Base-by-base conservation (phyloP, 2,113 vertebrate species). In the Amia ocellicauda region DNA sequence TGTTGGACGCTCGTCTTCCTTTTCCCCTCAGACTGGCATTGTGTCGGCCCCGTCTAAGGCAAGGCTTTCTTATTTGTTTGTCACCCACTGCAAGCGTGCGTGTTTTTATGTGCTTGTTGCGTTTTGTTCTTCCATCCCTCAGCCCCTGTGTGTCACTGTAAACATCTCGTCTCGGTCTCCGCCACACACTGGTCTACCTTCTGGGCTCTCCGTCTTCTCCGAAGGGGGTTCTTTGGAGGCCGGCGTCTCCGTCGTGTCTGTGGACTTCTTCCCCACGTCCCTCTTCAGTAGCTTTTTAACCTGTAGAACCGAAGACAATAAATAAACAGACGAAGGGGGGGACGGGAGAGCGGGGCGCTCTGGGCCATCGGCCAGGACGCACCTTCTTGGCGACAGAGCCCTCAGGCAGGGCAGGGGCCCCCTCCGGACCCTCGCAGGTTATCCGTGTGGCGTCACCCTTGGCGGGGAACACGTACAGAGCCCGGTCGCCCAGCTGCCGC, bases 311-410 rank as follows among this genome's bases (percentile, higher is more conserved):
- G 45, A 17, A 19, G 43, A 20, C 11, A 71, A 3, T 51, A 36
- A 3, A 14, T 31, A 45, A 43, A n/a, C 3, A 53, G 28, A 7
- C 47, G 4, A 47, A 58, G 27, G 10, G 11, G 27, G 22, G 14
- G 52, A 24, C 4, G 31, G 31, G 31, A 36, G 31, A 36, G 11
- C 5, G 5, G 11, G 31, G 11, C 31, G 5, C 31, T 11, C 5
- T 36, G 31, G 5, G 11, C 5, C 5, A 7, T 5, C 7, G 4
- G 8, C 28, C 66, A 53, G 60, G 40, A 56, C 84, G 60, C 76
- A 97, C 97, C 91, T 94, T 98, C 84, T 93, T 92, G 79, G 89
- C 90, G 71, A 94, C 85, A 0, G 94, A 89, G 79, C 95, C 94
- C 73, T 98, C 96, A 2, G 92, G 92, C 63, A 94, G 88, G 66